Evolutionary conservation across 2,888 invertebrate species (phyloP), one percentile per base, ranked within the genome.

Genomic region (Dasypolia templi): DNA sequence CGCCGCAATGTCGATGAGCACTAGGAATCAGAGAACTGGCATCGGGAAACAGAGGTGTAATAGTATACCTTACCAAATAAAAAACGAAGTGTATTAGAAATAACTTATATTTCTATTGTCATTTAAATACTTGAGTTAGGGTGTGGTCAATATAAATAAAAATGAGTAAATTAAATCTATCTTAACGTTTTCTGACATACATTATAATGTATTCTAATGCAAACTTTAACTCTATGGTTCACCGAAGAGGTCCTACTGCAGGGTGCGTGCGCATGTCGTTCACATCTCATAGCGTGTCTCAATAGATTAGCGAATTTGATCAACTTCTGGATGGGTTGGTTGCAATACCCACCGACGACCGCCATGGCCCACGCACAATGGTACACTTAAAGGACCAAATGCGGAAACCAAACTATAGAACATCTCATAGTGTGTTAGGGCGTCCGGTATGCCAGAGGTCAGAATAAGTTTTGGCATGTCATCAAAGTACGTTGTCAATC

Each of bases 21-120:
- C n/a, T 3, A 42, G 39, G 26, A 42, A 39, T 69, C 4, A 1
- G 11, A 22, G 22, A 26, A n/a, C 22, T 1, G 2, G 26, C 17
- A 29, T 55, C 56, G 9, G 14, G 17, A n/a, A 61, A 26, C 12
- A 51, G n/a, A 39, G n/a, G 35, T 19, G 19, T 35, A 3, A 26
- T 35, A 69, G 44, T 59, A 29, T 49, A 44, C 39, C 49, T 32
- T 68, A 62, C 42, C 55, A 74, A 82, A 77, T 77, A 75, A 77
- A 85, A 69, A 55, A 46, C n/a, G 1, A 59, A 29, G 53, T 3
- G 17, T 71, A 74, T 75, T 61, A 66, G 22, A 73, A 75, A 77
- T 63, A 53, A 51, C 1, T 64, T 81, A 64, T 81, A 65, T 53
- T 81, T 81, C 22, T 26, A 61, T 72, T 39, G 67, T 77, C 59